Conservation (phyloP, 2,113 vertebrate genomes). For the Pomatorhinus ruficollis region DNA sequence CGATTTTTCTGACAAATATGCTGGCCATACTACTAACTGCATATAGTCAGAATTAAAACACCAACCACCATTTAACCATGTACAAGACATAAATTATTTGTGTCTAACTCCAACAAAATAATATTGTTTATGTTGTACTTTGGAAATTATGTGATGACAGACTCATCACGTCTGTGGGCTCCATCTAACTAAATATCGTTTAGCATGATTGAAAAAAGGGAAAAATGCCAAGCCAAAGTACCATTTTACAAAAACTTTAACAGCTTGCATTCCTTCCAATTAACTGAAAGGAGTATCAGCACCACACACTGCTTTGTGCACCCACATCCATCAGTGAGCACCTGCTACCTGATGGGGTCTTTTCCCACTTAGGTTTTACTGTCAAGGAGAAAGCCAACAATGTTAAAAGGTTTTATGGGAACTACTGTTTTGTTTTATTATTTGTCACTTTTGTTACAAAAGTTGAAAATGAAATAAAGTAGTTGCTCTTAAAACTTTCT, state of each 20-base stretch:
- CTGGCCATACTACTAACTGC: background rate
- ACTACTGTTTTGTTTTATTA: background rate
- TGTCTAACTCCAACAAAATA: background rate
- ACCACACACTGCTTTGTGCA: background rate
- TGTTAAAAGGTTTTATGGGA: background rate
- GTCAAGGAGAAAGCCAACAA: background rate
- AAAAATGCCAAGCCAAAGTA: background rate
- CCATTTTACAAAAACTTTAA: background rate
- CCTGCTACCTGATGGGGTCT: background rate
- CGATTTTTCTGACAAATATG: background rate
- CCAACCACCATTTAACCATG: background rate
- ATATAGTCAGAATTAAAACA: conserved; percentile 12
- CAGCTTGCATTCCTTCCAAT: background rate
- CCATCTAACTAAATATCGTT: background rate
- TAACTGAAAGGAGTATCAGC: background rate
- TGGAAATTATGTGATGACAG: background rate
- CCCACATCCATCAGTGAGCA: background rate
- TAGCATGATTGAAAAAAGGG: background rate
- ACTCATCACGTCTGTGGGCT: background rate
- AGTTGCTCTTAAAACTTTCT: background rate
- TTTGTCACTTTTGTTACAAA: background rate
- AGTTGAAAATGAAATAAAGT: background rate
- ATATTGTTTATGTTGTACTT: background rate
- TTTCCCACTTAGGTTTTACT: background rate
- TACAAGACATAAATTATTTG: background rate